Base-by-base conservation (phyloP, 2,888 invertebrate genomes). In the Pherbina coryleti region DNA sequence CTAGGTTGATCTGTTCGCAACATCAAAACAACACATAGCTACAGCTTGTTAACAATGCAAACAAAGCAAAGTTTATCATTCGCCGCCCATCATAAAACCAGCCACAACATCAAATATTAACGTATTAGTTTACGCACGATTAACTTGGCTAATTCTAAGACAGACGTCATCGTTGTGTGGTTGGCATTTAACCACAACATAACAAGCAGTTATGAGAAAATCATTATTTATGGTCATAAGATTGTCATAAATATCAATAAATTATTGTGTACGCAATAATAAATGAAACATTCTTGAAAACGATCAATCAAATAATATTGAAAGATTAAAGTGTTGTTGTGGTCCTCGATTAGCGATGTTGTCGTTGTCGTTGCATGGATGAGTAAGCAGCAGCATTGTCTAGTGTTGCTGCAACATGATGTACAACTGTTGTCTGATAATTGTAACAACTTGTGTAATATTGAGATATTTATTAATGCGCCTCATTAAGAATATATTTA, bases 221-320 rank as follows among this genome's bases (percentile, higher is more conserved):
- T 25, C 17, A 55, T 17, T 28, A 70, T 28, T 34, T 70, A 53
- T 55, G 55, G 51, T 7, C 55, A 5, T 44, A 14, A 57, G 19
- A 55, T 22, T 34, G 72, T 55, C 44, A 55, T 57, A 57, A 72
- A 37, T 57, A 37, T 57, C 37, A 72, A 72, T 22, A 57, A 72
- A 55, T 72, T 37, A 72, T 72, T 37, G 72, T 17, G 11, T 34
- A 22, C 14, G 57, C 57, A 22, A 55, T 11, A 57, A 57, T 34
- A 55, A 72, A 57, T 57, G 37, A 72, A 72, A 25, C 55, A 25
- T 19, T 19, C 55, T 57, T 19, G 19, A 22, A 9, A 19, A 22
- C 14, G 11, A 67, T n/a, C n/a, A 14, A 60, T 22, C 17, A 22
- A 19, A 44, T 5, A 22, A 44, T 34, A 19, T 28, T n/a, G 64